Conservation (phyloP, 2,113 vertebrate genomes). For the Clarias macrocephalus region DNA sequence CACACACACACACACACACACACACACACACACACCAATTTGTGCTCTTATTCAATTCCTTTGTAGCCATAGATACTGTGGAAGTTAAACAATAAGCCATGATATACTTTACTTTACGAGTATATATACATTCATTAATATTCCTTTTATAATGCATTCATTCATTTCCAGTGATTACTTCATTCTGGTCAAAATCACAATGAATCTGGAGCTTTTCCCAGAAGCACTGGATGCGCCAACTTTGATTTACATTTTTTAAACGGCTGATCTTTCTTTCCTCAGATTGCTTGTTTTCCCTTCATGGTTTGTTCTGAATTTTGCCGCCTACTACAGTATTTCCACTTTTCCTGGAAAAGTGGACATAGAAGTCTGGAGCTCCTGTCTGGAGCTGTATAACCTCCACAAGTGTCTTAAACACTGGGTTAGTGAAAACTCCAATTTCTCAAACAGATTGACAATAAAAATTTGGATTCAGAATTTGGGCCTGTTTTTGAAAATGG, state of each 20-base stretch:
- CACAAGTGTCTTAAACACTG: not conserved
- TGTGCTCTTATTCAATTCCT: slow-evolving; percentile 24
- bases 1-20: not conserved
- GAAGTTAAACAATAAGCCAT: slow-evolving; percentile 48
- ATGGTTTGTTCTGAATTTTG: not conserved
- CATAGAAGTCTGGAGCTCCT: no score
- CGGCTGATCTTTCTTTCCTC: no score
- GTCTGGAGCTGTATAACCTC: not conserved
- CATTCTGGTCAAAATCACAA: not conserved
- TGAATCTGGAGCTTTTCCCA: not conserved
- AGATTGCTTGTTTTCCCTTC: not conserved
- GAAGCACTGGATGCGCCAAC: not conserved
- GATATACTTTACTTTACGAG: no score
- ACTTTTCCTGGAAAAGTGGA: not conserved
- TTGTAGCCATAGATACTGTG: slow-evolving; percentile 56
- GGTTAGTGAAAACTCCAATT: not conserved
- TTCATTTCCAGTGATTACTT: not conserved
- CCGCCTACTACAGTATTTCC: no score
- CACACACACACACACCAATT: not conserved
- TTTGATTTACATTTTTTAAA: no score
- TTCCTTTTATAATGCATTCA: not conserved
- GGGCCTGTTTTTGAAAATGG: not conserved
- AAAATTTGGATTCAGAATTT: not conserved
- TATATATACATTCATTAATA: not conserved
- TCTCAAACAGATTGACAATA: not conserved